These are phyloP conservation scores for Lepidonotus clava DNA, from an alignment of 2,888 invertebrate species.

Conservation along the genomic window DNA sequence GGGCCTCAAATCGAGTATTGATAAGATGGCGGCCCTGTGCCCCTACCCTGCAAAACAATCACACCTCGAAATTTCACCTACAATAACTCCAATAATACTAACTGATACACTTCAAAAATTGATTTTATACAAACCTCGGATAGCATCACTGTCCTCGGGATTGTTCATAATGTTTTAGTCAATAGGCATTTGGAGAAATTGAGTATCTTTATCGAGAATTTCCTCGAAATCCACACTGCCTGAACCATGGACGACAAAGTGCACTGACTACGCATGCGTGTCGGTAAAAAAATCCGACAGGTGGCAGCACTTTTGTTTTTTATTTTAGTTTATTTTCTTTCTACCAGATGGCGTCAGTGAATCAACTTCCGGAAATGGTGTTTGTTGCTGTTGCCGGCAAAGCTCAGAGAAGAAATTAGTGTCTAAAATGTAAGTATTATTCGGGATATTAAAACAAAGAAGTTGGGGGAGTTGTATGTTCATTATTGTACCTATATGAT, in stretches of 20 bases:
- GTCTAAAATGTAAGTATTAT: no score
- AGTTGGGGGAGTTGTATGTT: no score
- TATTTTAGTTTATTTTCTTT: not conserved
- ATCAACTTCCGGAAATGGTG: not conserved
- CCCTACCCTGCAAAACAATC: constrained; percentile 30
- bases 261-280: not conserved
- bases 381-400: no score
- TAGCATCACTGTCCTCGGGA: not conserved
- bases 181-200: not conserved
- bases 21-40: constrained; percentile 22
- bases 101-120: not conserved
- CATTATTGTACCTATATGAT: no score
- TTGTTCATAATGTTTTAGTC: constrained; percentile 10
- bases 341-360: not conserved
- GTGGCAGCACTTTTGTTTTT: not conserved
- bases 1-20: not conserved
- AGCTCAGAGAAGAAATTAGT: no score
- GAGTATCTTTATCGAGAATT: not conserved
- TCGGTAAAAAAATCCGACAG: not conserved
- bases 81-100: not conserved
- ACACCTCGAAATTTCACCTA: no score
- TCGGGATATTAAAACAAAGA: no score
- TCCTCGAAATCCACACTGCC: constrained; percentile 10
- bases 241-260: constrained; percentile 37
- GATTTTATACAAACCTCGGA: not conserved